Conservation (phyloP, 1,140 invertebrate genomes). For the Scaptomyza hsui region DNA sequence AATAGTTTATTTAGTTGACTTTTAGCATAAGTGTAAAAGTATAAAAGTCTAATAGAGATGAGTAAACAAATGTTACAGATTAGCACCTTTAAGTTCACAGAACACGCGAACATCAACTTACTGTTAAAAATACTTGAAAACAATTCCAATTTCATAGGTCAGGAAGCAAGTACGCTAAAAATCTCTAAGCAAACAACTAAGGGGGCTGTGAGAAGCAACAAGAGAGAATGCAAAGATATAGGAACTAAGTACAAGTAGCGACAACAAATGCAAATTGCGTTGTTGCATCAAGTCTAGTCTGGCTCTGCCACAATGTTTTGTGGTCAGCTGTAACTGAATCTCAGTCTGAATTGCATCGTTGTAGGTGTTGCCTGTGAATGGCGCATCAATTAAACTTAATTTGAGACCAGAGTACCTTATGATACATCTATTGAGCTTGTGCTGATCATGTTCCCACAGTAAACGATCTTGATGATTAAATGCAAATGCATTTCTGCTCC, state of each 20-base stretch:
- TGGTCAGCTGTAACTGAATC: slow-evolving; percentile 15
- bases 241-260: slow-evolving; percentile 17
- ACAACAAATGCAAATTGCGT: slow-evolving; percentile 47
- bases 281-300: slow-evolving; percentile 22
- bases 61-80: not conserved
- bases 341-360: not conserved
- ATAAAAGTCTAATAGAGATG: not conserved
- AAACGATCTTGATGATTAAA: slow-evolving; percentile 3
- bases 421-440: not conserved
- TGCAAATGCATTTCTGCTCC: not conserved
- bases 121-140: slow-evolving; percentile 29
- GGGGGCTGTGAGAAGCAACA: not conserved
- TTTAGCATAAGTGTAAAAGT: not conserved
- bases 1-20: not conserved
- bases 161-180: slow-evolving; percentile 28
- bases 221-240: slow-evolving; percentile 1
- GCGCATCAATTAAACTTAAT: slow-evolving; percentile 9
- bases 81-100: not conserved
- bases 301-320: slow-evolving; percentile 33
- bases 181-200: not conserved
- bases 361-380: slow-evolving; percentile 6
- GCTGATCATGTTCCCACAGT: not conserved
- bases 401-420: slow-evolving; percentile 3
- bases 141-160: slow-evolving; percentile 40
- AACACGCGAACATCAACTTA: slow-evolving; percentile 8